Conservation (phyloP, 37 sponge, comb jelly and placozoan genomes). For the Eunapius fragilis region DNA sequence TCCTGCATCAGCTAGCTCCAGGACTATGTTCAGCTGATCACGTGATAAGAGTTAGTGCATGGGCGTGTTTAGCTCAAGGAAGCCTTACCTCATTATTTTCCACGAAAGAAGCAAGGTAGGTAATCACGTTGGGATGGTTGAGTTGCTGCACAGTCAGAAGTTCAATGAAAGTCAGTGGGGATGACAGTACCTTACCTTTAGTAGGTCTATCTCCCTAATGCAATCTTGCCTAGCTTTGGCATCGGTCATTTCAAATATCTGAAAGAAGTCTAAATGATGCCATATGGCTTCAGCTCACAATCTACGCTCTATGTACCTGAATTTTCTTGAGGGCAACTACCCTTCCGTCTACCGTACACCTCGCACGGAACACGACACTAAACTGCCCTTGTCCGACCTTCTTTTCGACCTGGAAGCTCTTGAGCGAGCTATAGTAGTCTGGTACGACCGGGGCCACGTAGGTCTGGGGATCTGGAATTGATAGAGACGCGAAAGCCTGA, state of each 20-base stretch:
- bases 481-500: background rate
- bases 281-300: background rate
- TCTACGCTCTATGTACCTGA: conserved; percentile 52
- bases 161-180: background rate
- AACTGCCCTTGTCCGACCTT: conserved; percentile 99
- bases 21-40: conserved; percentile 91
- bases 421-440: background rate
- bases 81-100: conserved; percentile 94
- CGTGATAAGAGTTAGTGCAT: background rate
- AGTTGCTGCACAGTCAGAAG: conserved; percentile 64
- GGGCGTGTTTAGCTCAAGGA: too few species aligned
- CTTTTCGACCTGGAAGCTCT: conserved; percentile 76
- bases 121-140: conserved; percentile 96
- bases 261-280: background rate
- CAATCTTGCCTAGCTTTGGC: conserved; percentile 99
- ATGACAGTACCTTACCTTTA: conserved; percentile 70
- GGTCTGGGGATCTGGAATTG: background rate
- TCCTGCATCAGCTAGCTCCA: conserved; percentile 99
- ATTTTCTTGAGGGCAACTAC: conserved; percentile 98
- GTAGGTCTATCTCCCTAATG: conserved; percentile 97
- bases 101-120: conserved; percentile 94
- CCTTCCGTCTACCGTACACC: conserved; percentile 60
- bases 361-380: conserved; percentile 92
- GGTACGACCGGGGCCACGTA: background rate
- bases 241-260: conserved; percentile 99